A percentile compares a stretch with the other conserved stretches of the same genome.
phyloP scores from a whole-genome alignment of 2,113 vertebrate genomes.

The Neotragus moschatus region DNA sequence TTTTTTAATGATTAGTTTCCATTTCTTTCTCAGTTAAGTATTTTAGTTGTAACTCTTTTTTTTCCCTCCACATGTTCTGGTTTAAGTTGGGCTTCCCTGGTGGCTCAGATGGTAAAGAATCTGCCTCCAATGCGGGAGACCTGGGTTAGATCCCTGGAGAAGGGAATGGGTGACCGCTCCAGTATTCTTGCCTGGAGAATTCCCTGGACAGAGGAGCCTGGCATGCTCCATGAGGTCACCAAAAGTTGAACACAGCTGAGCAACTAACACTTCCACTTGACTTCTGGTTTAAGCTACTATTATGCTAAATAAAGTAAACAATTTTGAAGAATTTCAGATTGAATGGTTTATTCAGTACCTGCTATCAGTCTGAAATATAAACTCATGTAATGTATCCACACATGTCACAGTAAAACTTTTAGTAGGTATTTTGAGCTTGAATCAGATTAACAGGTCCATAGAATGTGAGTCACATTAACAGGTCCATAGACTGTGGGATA shows the following conservation, averaged over 20 bases:
- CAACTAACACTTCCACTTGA: not conserved
- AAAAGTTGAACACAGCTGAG: not conserved
- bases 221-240: not conserved
- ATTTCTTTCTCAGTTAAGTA: slow-evolving; percentile 8
- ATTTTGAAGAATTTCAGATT: not conserved
- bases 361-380: slow-evolving; percentile 10
- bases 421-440: slow-evolving; percentile 1
- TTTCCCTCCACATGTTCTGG: not conserved
- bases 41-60: not conserved
- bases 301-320: not conserved
- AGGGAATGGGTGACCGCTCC: not conserved
- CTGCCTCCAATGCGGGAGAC: not conserved
- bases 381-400: not conserved
- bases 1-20: not conserved
- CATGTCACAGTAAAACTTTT: not conserved
- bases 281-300: not conserved
- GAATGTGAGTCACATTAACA: not conserved
- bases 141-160: not conserved
- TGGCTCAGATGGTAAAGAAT: not conserved
- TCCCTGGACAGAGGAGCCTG: not conserved
- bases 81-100: not conserved
- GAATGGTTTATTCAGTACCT: slow-evolving; percentile 16
- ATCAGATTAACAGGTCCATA: not conserved
- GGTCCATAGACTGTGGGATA: not conserved
- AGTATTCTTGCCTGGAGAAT: not conserved